These are phyloP conservation scores for Melanargia galathea DNA, from an alignment of 2,888 invertebrate genomes.

Conservation along the genomic window DNA sequence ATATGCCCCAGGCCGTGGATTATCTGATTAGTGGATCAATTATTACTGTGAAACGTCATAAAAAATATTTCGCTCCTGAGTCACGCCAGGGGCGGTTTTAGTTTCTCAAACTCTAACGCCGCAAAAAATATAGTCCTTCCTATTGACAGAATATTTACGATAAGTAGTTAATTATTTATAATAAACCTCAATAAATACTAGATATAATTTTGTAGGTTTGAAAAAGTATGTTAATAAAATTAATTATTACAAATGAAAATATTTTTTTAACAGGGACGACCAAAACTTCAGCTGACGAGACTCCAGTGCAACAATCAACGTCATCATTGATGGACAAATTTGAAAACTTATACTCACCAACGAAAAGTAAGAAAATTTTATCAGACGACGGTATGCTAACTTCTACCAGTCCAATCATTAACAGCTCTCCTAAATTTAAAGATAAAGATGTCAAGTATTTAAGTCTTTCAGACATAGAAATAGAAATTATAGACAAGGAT, in stretches of 20 bases:
- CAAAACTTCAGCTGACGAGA: slow-evolving; percentile 26
- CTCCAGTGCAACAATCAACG: slow-evolving; percentile 3
- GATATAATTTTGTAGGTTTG: no score
- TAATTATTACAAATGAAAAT: neutral
- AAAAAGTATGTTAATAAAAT: neutral
- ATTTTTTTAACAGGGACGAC: slow-evolving; percentile 42
- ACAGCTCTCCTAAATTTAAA: slow-evolving; percentile 53
- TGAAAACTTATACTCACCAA: slow-evolving; percentile 2
- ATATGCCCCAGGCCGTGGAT: no score
- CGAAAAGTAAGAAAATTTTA: slow-evolving; percentile 21
- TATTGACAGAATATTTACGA: no score
- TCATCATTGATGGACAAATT: slow-evolving; percentile 9
- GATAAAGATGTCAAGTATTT: slow-evolving; percentile 61
- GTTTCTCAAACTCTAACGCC: no score
- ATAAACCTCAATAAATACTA: no score
- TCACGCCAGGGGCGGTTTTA: no score
- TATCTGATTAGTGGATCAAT: no score
- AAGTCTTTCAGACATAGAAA: slow-evolving; percentile 71
- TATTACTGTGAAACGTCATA: no score
- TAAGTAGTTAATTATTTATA: no score
- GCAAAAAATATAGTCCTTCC: no score
- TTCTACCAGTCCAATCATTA: slow-evolving; percentile 42
- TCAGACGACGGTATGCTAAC: slow-evolving; percentile 46
- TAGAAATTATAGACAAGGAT: slow-evolving; percentile 70
- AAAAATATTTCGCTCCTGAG: no score